Base-by-base conservation (phyloP, 2,113 vertebrate species). In the Charina bottae region DNA sequence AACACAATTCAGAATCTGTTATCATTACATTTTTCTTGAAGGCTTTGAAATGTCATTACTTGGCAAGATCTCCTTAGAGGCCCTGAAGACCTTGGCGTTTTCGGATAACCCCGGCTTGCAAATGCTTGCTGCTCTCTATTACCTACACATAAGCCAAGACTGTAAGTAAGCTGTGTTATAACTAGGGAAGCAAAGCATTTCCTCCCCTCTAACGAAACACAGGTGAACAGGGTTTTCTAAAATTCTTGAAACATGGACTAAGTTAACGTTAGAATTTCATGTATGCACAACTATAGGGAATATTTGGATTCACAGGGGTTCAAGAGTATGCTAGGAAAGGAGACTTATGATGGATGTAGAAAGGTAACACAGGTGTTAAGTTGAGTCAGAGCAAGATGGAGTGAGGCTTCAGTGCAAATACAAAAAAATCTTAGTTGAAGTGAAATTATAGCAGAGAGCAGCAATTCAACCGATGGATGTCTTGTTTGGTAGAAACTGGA, bases 61-160 rank as follows among this genome's bases (percentile, higher is more conserved):
- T 90, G 96, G 93, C 91, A 96, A 94, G 1, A 96, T 97, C n/a
- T 59, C 94, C 89, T 94, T 98, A 10, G 95, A 96, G 83, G 94
- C 96, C 24, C 95, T 98, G 95, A 97, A 85, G 93, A 97, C 95
- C 88, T 96, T 98, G 91, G 95, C 98, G 64, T 96, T 97, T 93
- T 98, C 98, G 89, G 97, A 98, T 96, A 97, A 97, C 68, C 24
- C 88, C 4, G 94, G 97, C 83, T 95, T 98, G 49, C 98, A 98
- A 90, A 97, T 97, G 93, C 97, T 97, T 26, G 97, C 98, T 94
- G 97, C 98, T 26, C 93, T 97, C 49, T 98, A 97, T 94, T 98
- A 98, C 85, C 93, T 98, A 93, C 97, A 98, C 37, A 95, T 98
- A 94, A 98, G 98, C 92, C 97, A 98, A 91, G 95, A 97, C 46